Evolutionary conservation across 2,888 invertebrate genomes (phyloP), one percentile per base, ranked within the genome.

Genomic region (Sinhomidia bicolor): DNA sequence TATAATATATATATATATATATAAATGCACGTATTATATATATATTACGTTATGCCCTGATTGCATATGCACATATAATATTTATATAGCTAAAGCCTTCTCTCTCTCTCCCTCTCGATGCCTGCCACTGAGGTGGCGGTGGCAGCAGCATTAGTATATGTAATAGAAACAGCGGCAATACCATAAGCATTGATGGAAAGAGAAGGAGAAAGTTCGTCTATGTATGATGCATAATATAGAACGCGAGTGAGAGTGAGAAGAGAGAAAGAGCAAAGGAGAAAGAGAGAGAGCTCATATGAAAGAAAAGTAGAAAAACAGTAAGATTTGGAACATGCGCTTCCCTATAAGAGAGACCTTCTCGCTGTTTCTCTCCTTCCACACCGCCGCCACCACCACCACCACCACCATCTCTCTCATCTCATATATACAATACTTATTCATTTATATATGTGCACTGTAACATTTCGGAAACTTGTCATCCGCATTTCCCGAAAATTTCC

Each of bases 391-490:
- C n/a, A 54, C 60, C 68, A 62, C 12, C 71, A 60, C 10, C 17
- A 74, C n/a, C 20, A 62, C 65, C 26, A 57, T 5, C 60, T 57
- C 60, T 36, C 76, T 17, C 83, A 88, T 84, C 74, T 88, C 65
- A 57, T 88, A 83, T 78, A 71, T 74, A 79, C 32, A 41, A 68
- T 51, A 62, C 82, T 82, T 71, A 78, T 68, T 79, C 78, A 83
- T 88, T 78, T 88, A 80, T 80, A 62, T 62, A 78, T 84, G 83
- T 51, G 88, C 32, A 88, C 88, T 83, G 83, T 88, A 83, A 88
- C 83, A 88, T 88, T 89, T 89, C 88, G 88, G 88, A 89, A 89
- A 89, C 88, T 89, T 89, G 88, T 89, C 88, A 89, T 89, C 84
- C 88, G 88, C 88, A 85, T 89, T 89, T 89, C 88, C 88, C 88